Base-by-base conservation (phyloP, 2,797 vertebrate species). In the Poecilia gillii region DNA sequence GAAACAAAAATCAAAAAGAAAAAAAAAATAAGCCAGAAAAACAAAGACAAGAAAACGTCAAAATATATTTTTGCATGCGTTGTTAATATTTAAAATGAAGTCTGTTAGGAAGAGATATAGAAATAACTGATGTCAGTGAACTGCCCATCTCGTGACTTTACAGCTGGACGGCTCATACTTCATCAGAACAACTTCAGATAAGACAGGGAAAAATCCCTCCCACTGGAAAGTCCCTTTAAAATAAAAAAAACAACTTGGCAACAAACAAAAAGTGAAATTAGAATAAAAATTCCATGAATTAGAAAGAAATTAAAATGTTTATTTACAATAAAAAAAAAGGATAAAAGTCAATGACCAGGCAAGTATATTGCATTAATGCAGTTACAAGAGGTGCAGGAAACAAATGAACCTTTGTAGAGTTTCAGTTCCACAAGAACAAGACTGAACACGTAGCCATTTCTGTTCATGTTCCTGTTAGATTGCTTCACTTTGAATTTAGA, bases 311-410 rank as follows among this genome's bases (percentile, higher is more conserved):
- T 36, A 86, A 93, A 93, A 94, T 36, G 59, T 96, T 96, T 96
- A 96, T 96, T 96, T 94, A 95, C 95, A 96, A 13, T 83, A 89
- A 43, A 79, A 90, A 94, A 59, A 53, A 23, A 8, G 2, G 20
- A 25, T 53, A 53, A 53, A 77, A 46, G 2, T 23, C 9, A 8
- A 25, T 39, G 6, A 53, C 6, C 47, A 31, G 41, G 74, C 46
- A 62, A 23, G 36, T 55, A 77, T 23, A 77, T 2, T 51, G 33
- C n/a, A 74, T 74, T 74, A 49, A 20, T 79, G 77, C 47, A 76
- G 45, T 76, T 59, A 53, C 6, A 62, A 41, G 41, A 31, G 6
- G 80, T 1, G 18, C 51, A 53, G 31, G 36, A 79, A 7, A 75
- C 12, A 47, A 49, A 81, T 25, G 28, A 66, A 20, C 53, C 14